Percentiles rank a stretch among this genome's conserved stretches.
Evolutionary conservation across 2,113 vertebrate species (phyloP).

Genomic region (Chitala chitala): DNA sequence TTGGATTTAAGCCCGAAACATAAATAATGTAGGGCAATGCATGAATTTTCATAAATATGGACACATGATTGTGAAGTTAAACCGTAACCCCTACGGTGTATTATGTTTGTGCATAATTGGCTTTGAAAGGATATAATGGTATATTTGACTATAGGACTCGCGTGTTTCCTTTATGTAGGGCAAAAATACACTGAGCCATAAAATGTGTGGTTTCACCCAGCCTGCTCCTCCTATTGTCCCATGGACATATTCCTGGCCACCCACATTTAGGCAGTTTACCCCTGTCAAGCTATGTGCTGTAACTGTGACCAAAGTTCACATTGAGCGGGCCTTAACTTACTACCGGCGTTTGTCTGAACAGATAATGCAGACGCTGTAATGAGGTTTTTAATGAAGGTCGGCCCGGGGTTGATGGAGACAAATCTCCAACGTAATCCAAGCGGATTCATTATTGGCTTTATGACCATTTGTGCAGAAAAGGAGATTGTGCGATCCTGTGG

Average conservation of each 20-base stretch:
- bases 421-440: slow-evolving; percentile 5
- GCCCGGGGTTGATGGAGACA: not conserved
- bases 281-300: not conserved
- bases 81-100: not conserved
- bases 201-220: not conserved
- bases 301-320: not conserved
- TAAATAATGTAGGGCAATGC: slow-evolving; percentile 6
- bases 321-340: not conserved
- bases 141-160: not conserved
- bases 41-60: not conserved
- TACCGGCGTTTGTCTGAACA: not conserved
- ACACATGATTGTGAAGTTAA: not conserved
- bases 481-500: not conserved
- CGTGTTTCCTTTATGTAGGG: not conserved
- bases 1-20: not conserved
- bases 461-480: not conserved
- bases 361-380: slow-evolving; percentile 10
- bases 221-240: not conserved
- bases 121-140: not conserved
- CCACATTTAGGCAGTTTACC: not conserved
- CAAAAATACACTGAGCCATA: not conserved
- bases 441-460: not conserved
- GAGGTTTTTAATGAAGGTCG: not conserved
- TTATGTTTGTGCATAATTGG: not conserved
- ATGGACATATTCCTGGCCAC: not conserved